Conservation (phyloP, 2,888 invertebrate genomes). For the Tenthredo amoena region DNA sequence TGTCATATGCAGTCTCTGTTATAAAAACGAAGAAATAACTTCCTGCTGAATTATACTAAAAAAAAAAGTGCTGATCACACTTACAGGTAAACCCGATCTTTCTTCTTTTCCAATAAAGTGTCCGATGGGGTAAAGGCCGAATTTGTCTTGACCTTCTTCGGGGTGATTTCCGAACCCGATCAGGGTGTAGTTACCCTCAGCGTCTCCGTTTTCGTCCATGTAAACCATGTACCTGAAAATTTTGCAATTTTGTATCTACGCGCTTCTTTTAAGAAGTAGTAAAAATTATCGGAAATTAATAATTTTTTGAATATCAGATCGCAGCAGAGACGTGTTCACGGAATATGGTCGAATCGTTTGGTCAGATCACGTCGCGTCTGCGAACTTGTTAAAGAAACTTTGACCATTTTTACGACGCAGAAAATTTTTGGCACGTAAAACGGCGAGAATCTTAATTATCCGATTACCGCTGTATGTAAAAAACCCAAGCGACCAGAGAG, state of each 20-base stretch:
- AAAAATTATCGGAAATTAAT: neutral
- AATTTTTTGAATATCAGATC: neutral
- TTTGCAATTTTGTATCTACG: neutral
- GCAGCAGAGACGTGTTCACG: neutral
- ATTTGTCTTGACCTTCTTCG: constrained; percentile 74
- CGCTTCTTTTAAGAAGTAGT: neutral
- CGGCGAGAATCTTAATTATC: neutral
- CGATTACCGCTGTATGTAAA: neutral
- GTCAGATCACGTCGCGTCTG: neutral
- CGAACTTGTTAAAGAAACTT: neutral
- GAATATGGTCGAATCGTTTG: neutral
- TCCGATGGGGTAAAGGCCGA: constrained; percentile 90
- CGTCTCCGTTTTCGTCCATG: constrained; percentile 95
- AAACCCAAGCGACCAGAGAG: neutral
- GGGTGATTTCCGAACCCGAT: constrained; percentile 79
- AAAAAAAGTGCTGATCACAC: constrained; percentile 63
- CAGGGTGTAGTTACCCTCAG: constrained; percentile 96
- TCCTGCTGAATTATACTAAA: constrained; percentile 30
- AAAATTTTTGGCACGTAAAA: constrained; percentile 3
- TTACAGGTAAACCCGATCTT: constrained; percentile 87
- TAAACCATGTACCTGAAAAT: constrained; percentile 89
- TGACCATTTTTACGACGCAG: neutral
- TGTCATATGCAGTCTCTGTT: constrained; percentile 87
- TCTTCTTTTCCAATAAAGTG: constrained; percentile 83
- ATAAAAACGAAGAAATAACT: constrained; percentile 5